Base-by-base conservation (phyloP, 2,113 vertebrate species). In the Heterotis niloticus region DNA sequence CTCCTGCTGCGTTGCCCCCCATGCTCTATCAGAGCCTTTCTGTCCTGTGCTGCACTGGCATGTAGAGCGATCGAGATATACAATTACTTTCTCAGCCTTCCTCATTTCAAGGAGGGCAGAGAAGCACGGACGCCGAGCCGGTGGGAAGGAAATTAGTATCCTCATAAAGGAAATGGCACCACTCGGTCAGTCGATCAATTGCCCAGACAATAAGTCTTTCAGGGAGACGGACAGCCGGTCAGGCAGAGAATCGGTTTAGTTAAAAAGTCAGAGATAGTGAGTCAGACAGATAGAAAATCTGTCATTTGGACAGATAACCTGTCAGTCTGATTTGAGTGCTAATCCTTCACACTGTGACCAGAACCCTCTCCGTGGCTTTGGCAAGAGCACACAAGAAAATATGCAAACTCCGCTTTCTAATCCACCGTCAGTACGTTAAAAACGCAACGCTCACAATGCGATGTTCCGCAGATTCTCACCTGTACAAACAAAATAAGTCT, bases 281-380 rank as follows among this genome's bases (percentile, higher is more conserved):
- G 54, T 72, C 69, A 72, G 23, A 17, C 69, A 54, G 51, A 72
- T 7, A 20, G 69, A 72, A 72, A 72, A 72, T 54, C 69, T 18
- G 34, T 72, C 69, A 72, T 72, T 52, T 72, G 69, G 69, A 72
- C 34, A n/a, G 69, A 72, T 72, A 70, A 72, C 69, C 69, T 54
- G 69, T 51, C 69, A 23, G 69, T 51, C 24, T 54, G 69, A 72
- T 72, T 23, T 54, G 51, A 72, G 34, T 14, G 51, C 34, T 54
- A 72, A 72, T 72, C 69, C 69, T 72, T 72, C 69, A 71, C 11
- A 4, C n/a, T 12, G 52, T 54, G n/a, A 71, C 69, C 11, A 5
- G 51, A 52, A 71, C 44, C 51, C 12, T 71, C 69, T 54, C 52
- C 69, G 54, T 34, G 52, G 34, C n/a, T 54, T n/a, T n/a, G 54